Evolutionary conservation across 2,888 invertebrate genomes (phyloP).

Genomic region (Chrysolina haemoptera): DNA sequence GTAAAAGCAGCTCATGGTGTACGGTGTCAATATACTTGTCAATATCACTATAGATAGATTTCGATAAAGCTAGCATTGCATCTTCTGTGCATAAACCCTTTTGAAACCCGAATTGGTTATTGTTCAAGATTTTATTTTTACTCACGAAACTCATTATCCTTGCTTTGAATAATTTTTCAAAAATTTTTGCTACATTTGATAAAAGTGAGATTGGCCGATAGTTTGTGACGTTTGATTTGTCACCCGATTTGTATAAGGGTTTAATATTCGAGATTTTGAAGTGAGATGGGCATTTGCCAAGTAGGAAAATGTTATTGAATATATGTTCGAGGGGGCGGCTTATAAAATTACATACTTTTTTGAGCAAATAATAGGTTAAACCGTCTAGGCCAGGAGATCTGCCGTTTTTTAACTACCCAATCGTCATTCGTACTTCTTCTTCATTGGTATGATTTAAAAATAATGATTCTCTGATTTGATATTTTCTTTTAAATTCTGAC

Average conservation of each 20-base stretch:
- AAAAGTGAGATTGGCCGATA: constrained; percentile 19
- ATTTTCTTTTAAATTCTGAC: constrained; percentile 7
- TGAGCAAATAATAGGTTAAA: too few relatives aligned
- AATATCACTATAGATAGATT: background rate
- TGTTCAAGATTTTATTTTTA: background rate
- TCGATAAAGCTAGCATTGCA: too few relatives aligned
- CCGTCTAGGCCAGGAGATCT: too few relatives aligned
- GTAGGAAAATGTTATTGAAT: constrained; percentile 18
- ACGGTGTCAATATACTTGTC: background rate
- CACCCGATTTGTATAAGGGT: background rate
- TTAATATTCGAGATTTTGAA: background rate
- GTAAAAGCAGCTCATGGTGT: background rate
- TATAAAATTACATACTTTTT: constrained; percentile 16
- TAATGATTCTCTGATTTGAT: constrained; percentile 15
- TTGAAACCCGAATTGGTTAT: too few relatives aligned
- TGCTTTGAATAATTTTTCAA: constrained; percentile 5
- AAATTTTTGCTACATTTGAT: constrained; percentile 4
- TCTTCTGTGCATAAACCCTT: too few relatives aligned
- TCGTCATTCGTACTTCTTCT: constrained; percentile 19
- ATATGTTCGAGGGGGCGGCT: constrained; percentile 1
- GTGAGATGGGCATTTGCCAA: constrained; percentile 20
- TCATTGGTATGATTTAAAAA: constrained; percentile 13
- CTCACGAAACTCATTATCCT: constrained; percentile 1
- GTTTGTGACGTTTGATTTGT: background rate
- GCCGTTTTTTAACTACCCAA: background rate